Evolutionary conservation across 1,140 invertebrate species (phyloP).

Genomic region (Carcinoscorpius rotundicauda): DNA sequence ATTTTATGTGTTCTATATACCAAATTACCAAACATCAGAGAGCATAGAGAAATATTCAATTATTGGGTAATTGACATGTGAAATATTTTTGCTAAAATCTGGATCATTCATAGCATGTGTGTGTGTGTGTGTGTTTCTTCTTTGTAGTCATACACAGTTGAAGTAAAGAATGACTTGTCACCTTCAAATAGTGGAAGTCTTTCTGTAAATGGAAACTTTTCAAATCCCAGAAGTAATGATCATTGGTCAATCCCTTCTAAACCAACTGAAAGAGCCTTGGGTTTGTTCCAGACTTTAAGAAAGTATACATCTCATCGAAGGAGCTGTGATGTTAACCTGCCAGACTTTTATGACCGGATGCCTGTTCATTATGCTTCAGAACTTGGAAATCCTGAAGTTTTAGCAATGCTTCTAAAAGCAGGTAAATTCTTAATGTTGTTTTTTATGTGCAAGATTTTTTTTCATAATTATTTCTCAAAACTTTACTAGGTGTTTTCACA

Average conservation of each 20-base stretch:
- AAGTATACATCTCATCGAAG: slow-evolving; percentile 15
- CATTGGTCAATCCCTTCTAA: slow-evolving; percentile 30
- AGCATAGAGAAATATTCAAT: no score
- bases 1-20: no score
- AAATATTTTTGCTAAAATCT: no score
- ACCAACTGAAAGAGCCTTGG: slow-evolving; percentile 42
- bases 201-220: no score
- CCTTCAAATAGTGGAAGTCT: no score
- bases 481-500: no score
- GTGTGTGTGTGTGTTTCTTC: no score
- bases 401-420: slow-evolving; percentile 31
- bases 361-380: slow-evolving; percentile 47
- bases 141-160: no score
- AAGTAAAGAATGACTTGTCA: no score
- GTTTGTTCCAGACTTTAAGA: slow-evolving; percentile 36
- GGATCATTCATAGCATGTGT: no score
- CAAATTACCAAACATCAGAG: no score
- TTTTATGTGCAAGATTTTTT: not conserved
- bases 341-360: slow-evolving; percentile 40
- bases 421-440: slow-evolving; percentile 24
- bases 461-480: not conserved
- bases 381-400: slow-evolving; percentile 40
- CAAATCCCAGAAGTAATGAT: slow-evolving; percentile 11
- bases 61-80: no score
- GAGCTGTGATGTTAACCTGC: slow-evolving; percentile 37